Conservation (phyloP, 2,113 vertebrate genomes). For the Thamnophis sirtalis region DNA sequence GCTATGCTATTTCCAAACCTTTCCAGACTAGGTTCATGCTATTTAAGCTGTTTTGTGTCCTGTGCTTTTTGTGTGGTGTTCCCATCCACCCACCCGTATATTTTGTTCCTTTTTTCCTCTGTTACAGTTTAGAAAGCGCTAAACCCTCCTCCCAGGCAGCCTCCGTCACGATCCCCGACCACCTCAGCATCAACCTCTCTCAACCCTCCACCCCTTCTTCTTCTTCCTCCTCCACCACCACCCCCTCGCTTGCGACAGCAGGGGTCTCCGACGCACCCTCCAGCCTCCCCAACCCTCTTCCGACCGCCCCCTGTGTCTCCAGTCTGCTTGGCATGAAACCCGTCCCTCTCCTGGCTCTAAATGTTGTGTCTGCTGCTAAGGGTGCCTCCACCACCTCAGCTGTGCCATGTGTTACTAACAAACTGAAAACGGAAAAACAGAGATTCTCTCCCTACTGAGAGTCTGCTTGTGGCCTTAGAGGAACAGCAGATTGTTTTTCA, state of each 20-base stretch:
- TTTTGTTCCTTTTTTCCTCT: constrained; percentile 75
- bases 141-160: constrained; percentile 83
- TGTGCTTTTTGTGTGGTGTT: constrained; percentile 71
- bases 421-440: constrained; percentile 90
- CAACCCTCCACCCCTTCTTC: constrained; percentile 84
- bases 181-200: constrained; percentile 88
- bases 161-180: constrained; percentile 88
- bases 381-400: constrained; percentile 71
- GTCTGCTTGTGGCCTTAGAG: constrained; percentile 47
- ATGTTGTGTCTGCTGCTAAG: constrained; percentile 87
- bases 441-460: constrained; percentile 90
- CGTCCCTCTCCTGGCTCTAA: constrained; percentile 91
- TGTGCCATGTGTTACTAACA: constrained; percentile 74
- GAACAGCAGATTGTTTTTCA: constrained; percentile 36
- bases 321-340: constrained; percentile 92
- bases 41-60: constrained; percentile 64
- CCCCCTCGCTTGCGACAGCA: constrained; percentile 83
- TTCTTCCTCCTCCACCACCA: constrained; percentile 91
- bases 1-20: background rate
- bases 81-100: constrained; percentile 67
- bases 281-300: constrained; percentile 86
- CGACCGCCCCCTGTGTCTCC: constrained; percentile 90
- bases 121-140: constrained; percentile 84
- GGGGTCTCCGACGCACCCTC: constrained; percentile 79
- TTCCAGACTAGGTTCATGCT: constrained; percentile 6